These are phyloP conservation scores for Hofmannophila pseudospretella DNA, from an alignment of 2,888 invertebrate species.

Conservation along the genomic window DNA sequence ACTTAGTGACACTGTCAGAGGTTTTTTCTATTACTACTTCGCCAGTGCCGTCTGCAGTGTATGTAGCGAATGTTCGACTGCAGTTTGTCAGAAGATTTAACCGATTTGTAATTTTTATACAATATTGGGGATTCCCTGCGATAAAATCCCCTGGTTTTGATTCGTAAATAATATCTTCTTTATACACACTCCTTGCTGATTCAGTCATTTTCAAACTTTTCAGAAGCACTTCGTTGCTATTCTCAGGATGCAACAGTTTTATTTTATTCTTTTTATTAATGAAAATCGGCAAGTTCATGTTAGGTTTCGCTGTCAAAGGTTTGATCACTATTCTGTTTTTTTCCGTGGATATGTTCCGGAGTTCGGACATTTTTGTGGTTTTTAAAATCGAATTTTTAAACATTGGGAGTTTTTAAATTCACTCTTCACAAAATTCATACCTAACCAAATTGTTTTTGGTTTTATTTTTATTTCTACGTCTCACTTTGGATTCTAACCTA, in stretches of 20 bases:
- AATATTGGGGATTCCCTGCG: conserved; percentile 34
- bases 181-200: conserved; percentile 15
- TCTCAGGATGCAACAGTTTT: conserved; percentile 9
- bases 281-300: conserved; percentile 6
- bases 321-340: conserved; percentile 7
- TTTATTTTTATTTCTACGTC: no score
- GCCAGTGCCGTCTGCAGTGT: no score
- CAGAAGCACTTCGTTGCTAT: background rate
- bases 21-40: conserved; percentile 28
- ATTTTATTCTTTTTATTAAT: conserved; percentile 12
- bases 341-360: background rate
- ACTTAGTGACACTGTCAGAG: conserved; percentile 40
- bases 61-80: conserved; percentile 42
- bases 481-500: no score
- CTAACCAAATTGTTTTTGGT: no score
- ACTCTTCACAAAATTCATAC: no score
- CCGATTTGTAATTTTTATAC: conserved; percentile 27
- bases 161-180: conserved; percentile 40
- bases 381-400: background rate
- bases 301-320: background rate
- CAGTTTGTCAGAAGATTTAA: conserved; percentile 30
- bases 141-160: conserved; percentile 38
- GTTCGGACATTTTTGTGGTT: background rate
- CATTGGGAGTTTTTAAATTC: no score
- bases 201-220: background rate